Percentiles rank a stretch among this genome's conserved stretches.
Evolutionary conservation across 2,113 vertebrate species (phyloP).

Genomic region (Neotoma lepida): DNA sequence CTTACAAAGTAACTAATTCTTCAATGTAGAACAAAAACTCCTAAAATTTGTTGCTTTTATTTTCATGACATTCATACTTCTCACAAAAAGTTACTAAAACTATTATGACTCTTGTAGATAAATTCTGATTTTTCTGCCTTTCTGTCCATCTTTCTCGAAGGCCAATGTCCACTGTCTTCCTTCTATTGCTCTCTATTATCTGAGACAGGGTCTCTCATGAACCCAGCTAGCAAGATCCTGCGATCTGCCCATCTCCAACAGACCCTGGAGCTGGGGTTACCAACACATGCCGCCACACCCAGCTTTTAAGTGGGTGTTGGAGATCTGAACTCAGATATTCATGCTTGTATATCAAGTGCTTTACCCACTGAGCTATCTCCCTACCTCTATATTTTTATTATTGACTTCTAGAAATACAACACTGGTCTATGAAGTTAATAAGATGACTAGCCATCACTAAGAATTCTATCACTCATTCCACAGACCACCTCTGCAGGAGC

Average conservation of each 20-base stretch:
- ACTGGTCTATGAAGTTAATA: background rate
- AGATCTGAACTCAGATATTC: background rate
- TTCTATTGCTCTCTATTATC: background rate
- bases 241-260: background rate
- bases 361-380: background rate
- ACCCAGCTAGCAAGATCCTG: background rate
- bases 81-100: background rate
- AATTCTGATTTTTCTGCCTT: background rate
- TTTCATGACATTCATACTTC: background rate
- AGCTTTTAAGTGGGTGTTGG: background rate
- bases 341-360: background rate
- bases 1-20: background rate
- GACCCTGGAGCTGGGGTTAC: background rate
- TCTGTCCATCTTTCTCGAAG: background rate
- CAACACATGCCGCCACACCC: too few species aligned
- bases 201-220: background rate
- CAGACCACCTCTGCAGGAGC: background rate
- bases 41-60: background rate
- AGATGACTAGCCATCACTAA: background rate
- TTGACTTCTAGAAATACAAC: constrained; percentile 22
- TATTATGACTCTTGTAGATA: background rate
- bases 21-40: background rate
- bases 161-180: background rate
- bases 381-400: background rate
- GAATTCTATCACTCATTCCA: background rate